Conservation (phyloP, 2,888 invertebrate species). For the Habroteleia sp. region DNA sequence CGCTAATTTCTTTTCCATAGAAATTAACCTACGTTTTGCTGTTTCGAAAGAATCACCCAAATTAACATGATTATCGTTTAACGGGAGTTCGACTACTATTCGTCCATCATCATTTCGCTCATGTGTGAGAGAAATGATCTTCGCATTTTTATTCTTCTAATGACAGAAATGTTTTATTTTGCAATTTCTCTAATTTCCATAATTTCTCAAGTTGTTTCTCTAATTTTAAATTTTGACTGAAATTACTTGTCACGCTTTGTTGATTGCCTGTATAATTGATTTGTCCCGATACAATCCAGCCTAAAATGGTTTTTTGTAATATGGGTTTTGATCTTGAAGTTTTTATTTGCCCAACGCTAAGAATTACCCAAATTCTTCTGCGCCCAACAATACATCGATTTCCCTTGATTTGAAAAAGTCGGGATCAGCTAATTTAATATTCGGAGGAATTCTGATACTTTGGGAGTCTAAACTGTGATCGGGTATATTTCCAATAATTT, state of each 20-base stretch:
- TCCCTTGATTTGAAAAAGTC: background rate
- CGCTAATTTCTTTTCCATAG: no score
- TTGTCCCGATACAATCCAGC: conserved; percentile 53
- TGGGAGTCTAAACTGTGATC: background rate
- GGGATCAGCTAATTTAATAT: conserved; percentile 18
- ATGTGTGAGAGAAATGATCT: no score
- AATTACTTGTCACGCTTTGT: no score
- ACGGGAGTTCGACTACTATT: no score
- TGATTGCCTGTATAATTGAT: background rate
- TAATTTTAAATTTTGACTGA: no score
- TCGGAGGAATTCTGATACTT: background rate
- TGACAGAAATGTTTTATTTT: no score
- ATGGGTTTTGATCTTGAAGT: conserved; percentile 11
- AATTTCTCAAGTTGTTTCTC: no score
- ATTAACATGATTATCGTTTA: background rate
- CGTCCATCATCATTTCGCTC: no score
- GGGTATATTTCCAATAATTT: conserved; percentile 9
- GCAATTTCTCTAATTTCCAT: no score
- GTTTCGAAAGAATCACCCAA: no score
- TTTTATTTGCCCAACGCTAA: conserved; percentile 17
- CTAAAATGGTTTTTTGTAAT: conserved; percentile 29
- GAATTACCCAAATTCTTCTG: conserved; percentile 17
- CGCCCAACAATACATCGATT: conserved; percentile 19
- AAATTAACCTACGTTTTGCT: no score
- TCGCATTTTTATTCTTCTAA: no score